Base-by-base conservation (phyloP, 2,797 vertebrate species). In the Limnodromus scolopaceus region DNA sequence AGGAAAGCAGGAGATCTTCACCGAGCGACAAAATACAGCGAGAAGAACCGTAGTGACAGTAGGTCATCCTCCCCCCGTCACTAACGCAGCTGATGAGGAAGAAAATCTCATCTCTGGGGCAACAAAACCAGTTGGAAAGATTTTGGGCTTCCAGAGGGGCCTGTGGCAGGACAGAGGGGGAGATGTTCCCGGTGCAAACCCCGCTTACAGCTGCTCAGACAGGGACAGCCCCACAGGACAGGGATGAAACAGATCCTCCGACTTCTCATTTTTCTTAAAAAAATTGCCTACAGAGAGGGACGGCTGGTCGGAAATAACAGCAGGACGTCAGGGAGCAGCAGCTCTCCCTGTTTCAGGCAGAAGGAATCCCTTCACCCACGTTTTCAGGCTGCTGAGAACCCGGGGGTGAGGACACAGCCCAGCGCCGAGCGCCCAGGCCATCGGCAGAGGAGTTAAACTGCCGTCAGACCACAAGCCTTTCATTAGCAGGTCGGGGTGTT, bases 11-110 rank as follows among this genome's bases (percentile, higher is more conserved):
- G 41, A 4, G 8, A 17, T 6, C n/a, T 5, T 12, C 9, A 22
- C 32, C 0, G 4, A n/a, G 38, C 2, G 1, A 36, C 11, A 9
- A 3, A 39, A 19, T 2, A 16, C n/a, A 6, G 25, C 0, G 1
- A 39, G 69, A 10, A 24, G 25, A 15, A 63, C 39, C 57, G 13
- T 0, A n/a, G 77, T 36, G 19, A 2, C 38, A 7, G 20, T 2
- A 4, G 19, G 5, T 17, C 51, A 24, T 24, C 55, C n/a, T 58
- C 48, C 34, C 34, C 38, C 5, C 28, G 58, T 28, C 6, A 0
- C 0, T 3, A 22, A 9, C 7, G 64, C 49, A 9, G 92, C 71
- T 9, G 2, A 11, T 14, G 20, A 38, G 39, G 61, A 71, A 43
- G 34, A 27, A 80, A 81, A 71, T n/a, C 53, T 43, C n/a, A 2